These are phyloP conservation scores for Stenoptilia bipunctidactyla DNA, from an alignment of 2,888 invertebrate genomes.

Conservation along the genomic window DNA sequence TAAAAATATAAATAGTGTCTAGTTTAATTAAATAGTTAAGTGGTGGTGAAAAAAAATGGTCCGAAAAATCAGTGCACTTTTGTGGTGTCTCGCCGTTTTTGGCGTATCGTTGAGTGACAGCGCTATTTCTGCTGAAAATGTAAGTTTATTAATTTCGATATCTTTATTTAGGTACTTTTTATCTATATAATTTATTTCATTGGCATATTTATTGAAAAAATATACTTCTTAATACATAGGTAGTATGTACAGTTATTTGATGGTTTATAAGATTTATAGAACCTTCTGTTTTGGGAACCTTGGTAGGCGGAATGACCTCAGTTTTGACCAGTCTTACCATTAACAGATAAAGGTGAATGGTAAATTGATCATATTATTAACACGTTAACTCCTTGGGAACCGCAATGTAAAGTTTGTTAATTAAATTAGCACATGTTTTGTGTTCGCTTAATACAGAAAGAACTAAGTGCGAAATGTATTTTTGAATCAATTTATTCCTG, in stretches of 20 bases:
- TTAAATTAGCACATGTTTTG: too few species aligned
- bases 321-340: conserved; percentile 1
- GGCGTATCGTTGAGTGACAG: conserved; percentile 54
- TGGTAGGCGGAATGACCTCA: not conserved
- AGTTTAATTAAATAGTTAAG: conserved; percentile 1
- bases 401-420: too few species aligned
- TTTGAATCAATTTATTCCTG: too few species aligned
- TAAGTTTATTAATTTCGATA: conserved; percentile 27
- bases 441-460: too few species aligned
- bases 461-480: too few species aligned
- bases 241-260: too few species aligned
- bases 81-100: conserved; percentile 56
- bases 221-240: conserved; percentile 2
- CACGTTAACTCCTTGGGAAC: too few species aligned
- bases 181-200: not conserved
- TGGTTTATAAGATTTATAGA: too few species aligned
- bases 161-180: not conserved
- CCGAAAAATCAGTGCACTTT: conserved; percentile 51
- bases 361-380: not conserved
- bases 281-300: not conserved
- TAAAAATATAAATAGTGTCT: conserved; percentile 3
- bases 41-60: conserved; percentile 38
- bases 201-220: not conserved
- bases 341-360: not conserved
- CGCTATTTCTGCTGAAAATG: conserved; percentile 54